Base-by-base conservation (phyloP, 2,113 vertebrate genomes). In the Otus sunia region DNA sequence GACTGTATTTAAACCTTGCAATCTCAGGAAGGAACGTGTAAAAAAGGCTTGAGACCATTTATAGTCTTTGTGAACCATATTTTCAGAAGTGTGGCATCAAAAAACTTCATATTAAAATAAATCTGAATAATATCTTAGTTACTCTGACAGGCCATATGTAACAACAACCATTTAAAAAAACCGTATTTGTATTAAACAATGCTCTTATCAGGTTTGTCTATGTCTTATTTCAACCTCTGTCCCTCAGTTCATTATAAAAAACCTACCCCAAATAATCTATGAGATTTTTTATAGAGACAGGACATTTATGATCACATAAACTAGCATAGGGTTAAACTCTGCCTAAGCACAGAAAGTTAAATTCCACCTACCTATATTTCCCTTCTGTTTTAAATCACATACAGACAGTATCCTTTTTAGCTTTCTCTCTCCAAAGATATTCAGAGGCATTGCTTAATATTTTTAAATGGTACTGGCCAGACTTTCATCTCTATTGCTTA, bases 341-440 rank as follows among this genome's bases (percentile, higher is more conserved):
- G 36, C 43, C 68, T 39, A 23, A 93, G 63, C 15, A 73, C 9
- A 55, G 9, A 2, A 59, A 75, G 49, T 53, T 69, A 39, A 72
- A 60, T 85, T 92, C 53, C 11, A 10, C 32, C 75, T 52, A 73
- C 47, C n/a, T 27, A 7, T 60, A 86, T 37, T 90, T 93, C 41
- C 30, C 26, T 93, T 78, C 59, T 77, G 59, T 84, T 91, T 95
- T 78, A 89, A 91, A 58, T 25, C 49, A 64, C 56, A 79, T 49
- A 80, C 39, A 75, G 53, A 81, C 30, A 60, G 43, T 50, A 90
- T 62, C 77, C 66, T 56, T 90, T 92, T 88, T 58, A 86, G 68
- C 49, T 74, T 90, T 88, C 29, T 75, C 66, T 88, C 32, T 80
- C 67, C 71, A 67, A 90, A 95, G 60, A 71, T 69, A 88, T 32